phyloP scores from a whole-genome alignment of 2,888 invertebrate genomes.

The Hydrotaea cyrtoneurina region DNA sequence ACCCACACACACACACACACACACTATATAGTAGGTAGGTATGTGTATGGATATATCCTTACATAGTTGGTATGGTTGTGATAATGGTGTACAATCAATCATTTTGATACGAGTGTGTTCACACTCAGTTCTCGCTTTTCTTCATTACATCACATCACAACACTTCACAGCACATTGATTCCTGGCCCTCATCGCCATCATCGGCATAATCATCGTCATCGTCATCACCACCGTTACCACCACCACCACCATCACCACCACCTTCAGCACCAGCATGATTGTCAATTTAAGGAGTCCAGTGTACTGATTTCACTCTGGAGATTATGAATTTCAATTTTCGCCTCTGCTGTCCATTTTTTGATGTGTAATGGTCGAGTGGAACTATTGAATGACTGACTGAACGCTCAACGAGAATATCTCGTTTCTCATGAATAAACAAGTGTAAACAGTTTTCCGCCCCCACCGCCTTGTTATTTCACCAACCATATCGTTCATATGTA shows the following conservation, averaged over 20 bases:
- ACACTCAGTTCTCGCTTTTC: neutral
- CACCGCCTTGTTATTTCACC: neutral
- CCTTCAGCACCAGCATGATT: conserved; percentile 17
- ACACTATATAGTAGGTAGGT: neutral
- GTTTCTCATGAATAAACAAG: conserved; percentile 14
- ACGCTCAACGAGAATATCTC: neutral
- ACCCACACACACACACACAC: neutral
- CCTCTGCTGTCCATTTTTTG: conserved; percentile 19
- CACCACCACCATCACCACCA: neutral
- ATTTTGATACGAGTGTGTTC: conserved; percentile 15
- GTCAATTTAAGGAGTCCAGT: neutral
- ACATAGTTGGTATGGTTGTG: neutral
- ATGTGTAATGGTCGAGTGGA: conserved; percentile 13
- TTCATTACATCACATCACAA: neutral
- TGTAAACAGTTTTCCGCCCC: neutral
- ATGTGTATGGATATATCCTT: neutral
- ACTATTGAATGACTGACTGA: neutral
- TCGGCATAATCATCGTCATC: conserved; percentile 20
- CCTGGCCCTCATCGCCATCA: conserved; percentile 14
- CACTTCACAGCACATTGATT: conserved; percentile 18
- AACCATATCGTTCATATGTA: neutral
- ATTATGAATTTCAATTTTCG: conserved; percentile 38
- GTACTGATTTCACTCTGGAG: conserved; percentile 15
- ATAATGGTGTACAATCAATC: conserved; percentile 48
- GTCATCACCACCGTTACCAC: neutral